A percentile compares a stretch with the other conserved stretches of the same genome.
These are phyloP conservation scores for Numenius phaeopus DNA, from an alignment of 2,797 vertebrate genomes.

Conservation along the genomic window DNA sequence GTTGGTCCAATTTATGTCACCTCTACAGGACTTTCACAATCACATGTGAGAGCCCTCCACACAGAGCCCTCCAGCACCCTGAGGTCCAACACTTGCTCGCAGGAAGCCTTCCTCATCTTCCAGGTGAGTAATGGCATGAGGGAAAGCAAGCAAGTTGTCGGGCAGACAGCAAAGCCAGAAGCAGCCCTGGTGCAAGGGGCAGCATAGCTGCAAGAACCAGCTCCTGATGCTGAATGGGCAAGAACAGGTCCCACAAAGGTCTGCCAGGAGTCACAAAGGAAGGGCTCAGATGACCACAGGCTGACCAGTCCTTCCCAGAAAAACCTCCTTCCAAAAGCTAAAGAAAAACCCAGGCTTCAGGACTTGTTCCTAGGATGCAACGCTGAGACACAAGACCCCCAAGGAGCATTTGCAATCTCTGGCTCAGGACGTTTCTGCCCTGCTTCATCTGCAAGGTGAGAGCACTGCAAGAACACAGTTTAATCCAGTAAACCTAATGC, in stretches of 20 bases:
- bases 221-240: not conserved
- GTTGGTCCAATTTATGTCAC: not conserved
- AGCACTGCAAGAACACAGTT: not conserved
- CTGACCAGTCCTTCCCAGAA: not conserved
- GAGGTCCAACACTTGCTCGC: not conserved
- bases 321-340: not conserved
- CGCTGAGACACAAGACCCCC: not conserved
- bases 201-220: not conserved
- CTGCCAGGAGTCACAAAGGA: not conserved
- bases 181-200: not conserved
- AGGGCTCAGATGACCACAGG: not conserved
- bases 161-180: not conserved
- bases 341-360: not conserved
- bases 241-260: not conserved
- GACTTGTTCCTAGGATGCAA: not conserved
- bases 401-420: not conserved
- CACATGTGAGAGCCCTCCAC: no score
- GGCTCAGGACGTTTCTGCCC: not conserved
- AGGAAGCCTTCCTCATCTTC: not conserved
- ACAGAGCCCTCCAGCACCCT: not conserved
- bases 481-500: not conserved
- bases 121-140: not conserved
- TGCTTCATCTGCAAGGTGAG: not conserved
- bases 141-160: not conserved
- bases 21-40: not conserved